Evolutionary conservation across 2,888 invertebrate genomes (phyloP), one percentile per base, ranked within the genome.

Genomic region (Lysandra bellargus): DNA sequence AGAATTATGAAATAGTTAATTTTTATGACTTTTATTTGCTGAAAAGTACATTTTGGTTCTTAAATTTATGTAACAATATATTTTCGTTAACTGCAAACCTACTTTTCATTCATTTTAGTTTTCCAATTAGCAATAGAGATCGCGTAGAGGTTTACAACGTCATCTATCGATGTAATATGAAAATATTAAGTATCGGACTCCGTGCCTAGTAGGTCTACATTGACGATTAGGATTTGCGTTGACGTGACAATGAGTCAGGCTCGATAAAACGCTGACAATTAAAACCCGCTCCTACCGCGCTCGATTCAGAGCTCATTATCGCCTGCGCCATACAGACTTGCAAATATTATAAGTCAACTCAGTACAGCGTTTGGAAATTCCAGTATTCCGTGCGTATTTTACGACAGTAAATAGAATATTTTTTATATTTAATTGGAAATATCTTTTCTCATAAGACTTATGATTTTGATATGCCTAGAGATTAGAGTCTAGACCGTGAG

Each of bases 211-310:
- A 23, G 23, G 23, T 23, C 23, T 75, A 75, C 75, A 61, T 44
- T 57, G 79, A 30, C 79, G 79, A 75, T 79, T 79, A 79, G 61
- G 61, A 40, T 73, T 57, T 37, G 73, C 57, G 73, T 72, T 73
- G 78, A 79, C 79, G 75, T 17, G 79, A 79, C 79, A 75, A 44
- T 79, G 79, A 79, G 44, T 79, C 79, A 79, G 60, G 17, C 79
- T 33, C 74, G 40, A 61, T 74, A 40, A 9, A 37, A 53, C 17
- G 17, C 49, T 57, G n/a, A 9, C 60, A 37, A 23, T 53, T 74
- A 17, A 79, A 79, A 74, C 4, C 14, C 57, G 57, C 75, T 49
- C 79, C 44, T 75, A 61, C 61, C 9, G 12, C 33, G 9, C 7
- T 40, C 14, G 60, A 40, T 23, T 17, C 57, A 79, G 73, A 79